These are phyloP conservation scores for Cladopsammia gracilis DNA, from an alignment of 64 coral and sea anemone genomes.

Conservation along the genomic window DNA sequence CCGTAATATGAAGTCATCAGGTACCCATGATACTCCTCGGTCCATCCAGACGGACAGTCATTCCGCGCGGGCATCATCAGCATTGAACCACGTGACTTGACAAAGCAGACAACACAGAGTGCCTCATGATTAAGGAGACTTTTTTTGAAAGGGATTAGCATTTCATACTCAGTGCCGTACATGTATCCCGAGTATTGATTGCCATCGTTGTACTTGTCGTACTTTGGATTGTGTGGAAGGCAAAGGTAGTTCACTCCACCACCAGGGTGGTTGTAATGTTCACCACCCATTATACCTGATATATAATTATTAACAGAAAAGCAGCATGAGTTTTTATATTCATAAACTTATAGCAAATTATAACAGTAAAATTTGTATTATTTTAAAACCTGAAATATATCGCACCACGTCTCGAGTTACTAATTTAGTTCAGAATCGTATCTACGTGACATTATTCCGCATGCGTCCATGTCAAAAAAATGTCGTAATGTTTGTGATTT, in stretches of 20 bases:
- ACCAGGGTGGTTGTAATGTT: background rate
- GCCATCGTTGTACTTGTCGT: slow-evolving; percentile 13
- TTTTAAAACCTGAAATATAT: too few relatives aligned
- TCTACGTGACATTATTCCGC: too few relatives aligned
- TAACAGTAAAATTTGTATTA: too few relatives aligned
- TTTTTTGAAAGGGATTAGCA: background rate
- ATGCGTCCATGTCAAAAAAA: too few relatives aligned
- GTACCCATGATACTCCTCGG: slow-evolving; percentile 45
- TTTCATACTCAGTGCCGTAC: slow-evolving; percentile 36
- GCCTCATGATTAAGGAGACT: slow-evolving; percentile 23
- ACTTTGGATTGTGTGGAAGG: slow-evolving; percentile 18
- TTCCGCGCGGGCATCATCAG: slow-evolving; percentile 50
- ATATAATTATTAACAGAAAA: background rate
- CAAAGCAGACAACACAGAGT: slow-evolving; percentile 41
- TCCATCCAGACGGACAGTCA: slow-evolving; percentile 55
- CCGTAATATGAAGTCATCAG: too few relatives aligned
- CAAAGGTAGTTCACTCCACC: slow-evolving; percentile 46
- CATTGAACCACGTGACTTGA: slow-evolving; percentile 30
- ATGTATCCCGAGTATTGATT: background rate
- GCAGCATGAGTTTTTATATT: too few relatives aligned
- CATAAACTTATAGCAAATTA: too few relatives aligned
- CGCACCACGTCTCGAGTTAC: too few relatives aligned
- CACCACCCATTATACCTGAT: slow-evolving; percentile 4
- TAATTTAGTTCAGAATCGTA: too few relatives aligned
- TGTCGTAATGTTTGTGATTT: too few relatives aligned